A percentile compares a stretch with the other conserved stretches of the same genome.
These are phyloP conservation scores for Halocynthia roretzi DNA, from an alignment of 23 tunicate genomes.

Conservation along the genomic window DNA sequence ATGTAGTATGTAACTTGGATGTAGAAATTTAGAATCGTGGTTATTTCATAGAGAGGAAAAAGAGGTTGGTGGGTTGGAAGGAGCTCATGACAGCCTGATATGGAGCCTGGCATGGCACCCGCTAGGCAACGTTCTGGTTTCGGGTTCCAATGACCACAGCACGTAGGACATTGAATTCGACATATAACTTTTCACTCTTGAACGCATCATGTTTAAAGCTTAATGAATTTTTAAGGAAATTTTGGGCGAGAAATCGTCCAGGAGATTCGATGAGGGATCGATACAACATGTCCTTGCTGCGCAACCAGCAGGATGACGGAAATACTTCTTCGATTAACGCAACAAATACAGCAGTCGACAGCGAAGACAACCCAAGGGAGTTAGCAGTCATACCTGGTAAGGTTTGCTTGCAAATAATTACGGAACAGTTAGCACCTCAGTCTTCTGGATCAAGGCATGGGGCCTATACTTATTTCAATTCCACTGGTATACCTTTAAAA, in stretches of 20 bases:
- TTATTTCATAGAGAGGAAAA: slow-evolving; percentile 60
- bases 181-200: not conserved
- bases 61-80: slow-evolving; percentile 83
- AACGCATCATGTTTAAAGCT: not conserved
- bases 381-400: slow-evolving; percentile 57
- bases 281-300: slow-evolving; percentile 36
- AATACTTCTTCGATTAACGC: not conserved
- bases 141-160: slow-evolving; percentile 99
- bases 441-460: too few species aligned
- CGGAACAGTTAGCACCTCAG: too few species aligned
- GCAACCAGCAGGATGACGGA: slow-evolving; percentile 25
- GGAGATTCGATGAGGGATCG: slow-evolving; percentile 84
- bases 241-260: slow-evolving; percentile 85
- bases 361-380: slow-evolving; percentile 13
- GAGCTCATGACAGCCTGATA: slow-evolving; percentile 96
- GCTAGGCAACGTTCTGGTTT: slow-evolving; percentile 93
- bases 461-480: too few species aligned
- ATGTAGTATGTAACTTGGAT: too few species aligned
- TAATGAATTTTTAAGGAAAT: slow-evolving; percentile 48
- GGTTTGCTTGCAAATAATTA: not conserved
- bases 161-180: slow-evolving; percentile 41
- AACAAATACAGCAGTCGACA: slow-evolving; percentile 12
- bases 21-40: not conserved
- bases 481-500: too few species aligned
- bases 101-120: slow-evolving; percentile 99